Percentiles rank a stretch among this genome's conserved stretches.
Evolutionary conservation across 2,113 vertebrate genomes (phyloP).

Genomic region (Scartelaos histophorus): DNA sequence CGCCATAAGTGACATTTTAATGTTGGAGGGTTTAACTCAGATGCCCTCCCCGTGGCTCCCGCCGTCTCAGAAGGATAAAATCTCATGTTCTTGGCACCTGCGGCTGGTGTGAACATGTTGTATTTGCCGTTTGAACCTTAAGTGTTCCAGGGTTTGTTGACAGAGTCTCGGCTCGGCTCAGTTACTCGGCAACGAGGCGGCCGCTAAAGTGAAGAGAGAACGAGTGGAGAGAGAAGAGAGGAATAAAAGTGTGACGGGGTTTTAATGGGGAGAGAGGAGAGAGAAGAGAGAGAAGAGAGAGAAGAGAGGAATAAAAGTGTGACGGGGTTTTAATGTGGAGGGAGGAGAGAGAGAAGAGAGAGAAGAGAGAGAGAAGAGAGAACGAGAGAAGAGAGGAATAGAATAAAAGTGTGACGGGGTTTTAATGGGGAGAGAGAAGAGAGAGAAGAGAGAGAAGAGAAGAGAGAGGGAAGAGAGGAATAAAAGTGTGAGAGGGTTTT

Average conservation of each 20-base stretch:
- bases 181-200: constrained; percentile 60
- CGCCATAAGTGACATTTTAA: no score
- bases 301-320: background rate
- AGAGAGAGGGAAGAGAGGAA: constrained; percentile 19
- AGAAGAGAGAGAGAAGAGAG: constrained; percentile 25
- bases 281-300: constrained; percentile 55
- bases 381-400: constrained; percentile 6
- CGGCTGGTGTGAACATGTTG: background rate
- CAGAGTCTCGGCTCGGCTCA: constrained; percentile 20
- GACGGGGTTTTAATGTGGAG: constrained; percentile 12
- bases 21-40: no score
- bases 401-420: no score
- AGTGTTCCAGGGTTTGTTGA: constrained; percentile 37
- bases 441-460: constrained; percentile 20
- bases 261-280: constrained; percentile 50
- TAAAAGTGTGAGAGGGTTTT: constrained; percentile 2
- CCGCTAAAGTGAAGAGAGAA: constrained; percentile 19
- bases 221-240: constrained; percentile 31
- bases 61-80: background rate
- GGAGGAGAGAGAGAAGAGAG: constrained; percentile 56
- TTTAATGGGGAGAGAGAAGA: constrained; percentile 35
- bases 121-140: background rate
- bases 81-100: background rate
- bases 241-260: constrained; percentile 35
- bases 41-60: no score